Conservation (phyloP, 2,888 invertebrate species). For the Brachynemurus nebulosus region DNA sequence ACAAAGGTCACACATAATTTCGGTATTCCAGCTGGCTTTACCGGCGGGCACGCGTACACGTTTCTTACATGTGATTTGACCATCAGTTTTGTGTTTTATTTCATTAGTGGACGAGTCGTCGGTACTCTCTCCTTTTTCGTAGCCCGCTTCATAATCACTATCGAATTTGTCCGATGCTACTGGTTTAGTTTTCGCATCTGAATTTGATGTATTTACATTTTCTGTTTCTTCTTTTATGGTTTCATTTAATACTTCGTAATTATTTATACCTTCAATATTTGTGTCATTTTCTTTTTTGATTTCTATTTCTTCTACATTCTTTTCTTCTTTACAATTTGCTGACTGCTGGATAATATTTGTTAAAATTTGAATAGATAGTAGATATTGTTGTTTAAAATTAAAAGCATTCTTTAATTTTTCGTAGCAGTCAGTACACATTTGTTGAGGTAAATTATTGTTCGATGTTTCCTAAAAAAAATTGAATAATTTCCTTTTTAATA, state of each 20-base stretch:
- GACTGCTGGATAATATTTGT: background rate
- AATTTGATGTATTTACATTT: no score
- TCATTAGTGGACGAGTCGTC: no score
- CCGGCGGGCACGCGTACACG: no score
- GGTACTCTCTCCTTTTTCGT: background rate
- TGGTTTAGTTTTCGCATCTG: no score
- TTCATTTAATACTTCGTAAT: no score
- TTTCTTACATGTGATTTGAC: background rate
- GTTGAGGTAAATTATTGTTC: background rate
- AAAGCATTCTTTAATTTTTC: background rate
- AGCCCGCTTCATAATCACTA: background rate
- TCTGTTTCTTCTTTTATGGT: no score
- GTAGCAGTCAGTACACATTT: background rate
- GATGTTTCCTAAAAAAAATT: background rate
- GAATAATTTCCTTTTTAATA: no score
- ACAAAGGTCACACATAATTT: background rate
- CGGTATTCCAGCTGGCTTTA: no score
- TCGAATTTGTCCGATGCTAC: background rate
- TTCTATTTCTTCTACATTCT: background rate
- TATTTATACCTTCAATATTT: no score
- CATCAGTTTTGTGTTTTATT: background rate
- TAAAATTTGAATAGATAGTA: background rate
- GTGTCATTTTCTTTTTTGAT: background rate
- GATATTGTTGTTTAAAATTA: background rate
- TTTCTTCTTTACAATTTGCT: no score